Evolutionary conservation across 2,797 vertebrate genomes (phyloP), one percentile per base, ranked within the genome.

Genomic region (Enteromius thamalakanensis): DNA sequence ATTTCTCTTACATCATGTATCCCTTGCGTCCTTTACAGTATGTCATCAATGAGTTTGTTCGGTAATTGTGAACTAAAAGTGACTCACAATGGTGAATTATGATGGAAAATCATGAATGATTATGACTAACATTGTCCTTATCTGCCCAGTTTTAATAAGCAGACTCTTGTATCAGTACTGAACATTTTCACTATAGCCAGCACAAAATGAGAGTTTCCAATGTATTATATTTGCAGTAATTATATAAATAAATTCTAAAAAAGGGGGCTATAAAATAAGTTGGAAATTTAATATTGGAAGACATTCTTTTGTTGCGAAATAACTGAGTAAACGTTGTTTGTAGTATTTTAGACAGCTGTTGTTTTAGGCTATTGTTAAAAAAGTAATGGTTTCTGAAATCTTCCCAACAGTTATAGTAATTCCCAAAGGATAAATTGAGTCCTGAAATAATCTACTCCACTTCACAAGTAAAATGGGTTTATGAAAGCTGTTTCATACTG

Each of bases 41-140:
- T 71, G 40, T 71, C 67, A 47, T 71, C 7, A 10, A 60, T 72
- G 68, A 81, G 79, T 72, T 72, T 81, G 53, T 71, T 26, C 68
- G 49, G 26, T 49, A 64, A 23, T 42, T n/a, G 68, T 79, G 62
- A 19, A 69, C 26, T 34, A 19, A 62, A 71, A 34, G 32, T 45
- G 23, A 19, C 12, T 60, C 55, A 69, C 32, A 2, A 23, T 34
- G 26, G 40, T 71, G 79, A 58, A n/a, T 53, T n/a, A 55, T 55
- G 19, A 55, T 55, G 17, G 26, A 32, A 49, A 23, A 51, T 23
- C 23, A 40, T 58, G 72, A 75, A 40, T 58, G 6, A 40, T 58
- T 23, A n/a, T 75, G 72, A 75, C 51, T 40, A 12, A 23, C 12
- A 40, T 34, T 1, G 1, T 58, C 51, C 0, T 40, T 23, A 58